Conservation (phyloP, 2,113 vertebrate species). For the Pluvialis apricaria region DNA sequence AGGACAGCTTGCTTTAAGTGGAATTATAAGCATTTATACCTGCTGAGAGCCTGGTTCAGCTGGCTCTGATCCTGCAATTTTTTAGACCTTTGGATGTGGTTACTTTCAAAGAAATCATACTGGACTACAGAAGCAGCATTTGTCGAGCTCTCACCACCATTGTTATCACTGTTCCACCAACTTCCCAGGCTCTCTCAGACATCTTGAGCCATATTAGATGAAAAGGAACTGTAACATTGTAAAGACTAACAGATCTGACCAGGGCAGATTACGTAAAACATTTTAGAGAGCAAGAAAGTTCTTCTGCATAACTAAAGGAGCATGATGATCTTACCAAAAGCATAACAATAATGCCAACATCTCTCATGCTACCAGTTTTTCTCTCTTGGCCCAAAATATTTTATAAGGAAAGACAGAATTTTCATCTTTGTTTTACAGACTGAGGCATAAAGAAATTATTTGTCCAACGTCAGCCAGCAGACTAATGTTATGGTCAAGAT, state of each 20-base stretch:
- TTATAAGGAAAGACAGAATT: background rate
- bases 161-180: background rate
- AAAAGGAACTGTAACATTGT: background rate
- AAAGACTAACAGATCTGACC: background rate
- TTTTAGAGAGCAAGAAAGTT: background rate
- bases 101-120: background rate
- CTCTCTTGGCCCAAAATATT: background rate
- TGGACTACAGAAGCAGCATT: background rate
- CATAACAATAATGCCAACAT: background rate
- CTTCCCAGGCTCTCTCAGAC: background rate
- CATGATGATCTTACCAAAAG: background rate
- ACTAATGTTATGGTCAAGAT: accelerated
- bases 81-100: background rate
- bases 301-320: background rate
- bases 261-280: background rate
- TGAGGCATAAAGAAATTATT: background rate
- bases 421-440: background rate
- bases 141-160: background rate
- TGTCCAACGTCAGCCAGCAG: background rate
- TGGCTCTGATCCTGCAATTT: background rate
- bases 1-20: background rate
- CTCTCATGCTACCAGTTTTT: background rate
- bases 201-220: background rate
- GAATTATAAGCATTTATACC: background rate
- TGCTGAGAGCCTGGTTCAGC: background rate